Base-by-base conservation (phyloP, 2,888 invertebrate species). In the Latheticus oryzae region DNA sequence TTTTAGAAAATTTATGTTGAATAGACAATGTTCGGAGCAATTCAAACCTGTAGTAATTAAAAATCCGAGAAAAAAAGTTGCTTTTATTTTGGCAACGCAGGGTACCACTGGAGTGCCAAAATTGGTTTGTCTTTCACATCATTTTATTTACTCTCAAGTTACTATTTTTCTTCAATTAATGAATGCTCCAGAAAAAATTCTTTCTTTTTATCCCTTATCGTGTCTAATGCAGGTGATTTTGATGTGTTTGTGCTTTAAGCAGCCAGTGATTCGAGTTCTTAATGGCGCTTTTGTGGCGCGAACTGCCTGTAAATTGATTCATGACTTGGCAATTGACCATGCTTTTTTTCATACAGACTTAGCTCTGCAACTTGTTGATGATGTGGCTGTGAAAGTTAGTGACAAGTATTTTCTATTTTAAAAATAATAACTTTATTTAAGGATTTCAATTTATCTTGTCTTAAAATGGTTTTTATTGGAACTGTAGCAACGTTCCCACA, bases 41-140 rank as follows among this genome's bases (percentile, higher is more conserved):
- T 76, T 75, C 48, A 45, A 37, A 23, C 69, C 73, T 0, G 51
- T 58, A 1, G 55, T 38, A 5, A 63, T 75, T 7, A 62, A 63
- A 3, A 63, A 73, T 50, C 66, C 75, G 0, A 61, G 59, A 24
- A 61, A 60, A 11, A 64, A 62, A 23, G 67, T 73, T 2, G 75
- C 75, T 1, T 74, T 77, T 51, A 70, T 76, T 21, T 24, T 75
- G 8, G 65, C 72, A 7, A 72, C 76, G 0, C 74, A 73, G 53
- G 74, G 73, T 2, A 71, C 73, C 0, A 61, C 57, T 2, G 67
- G 61, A 5, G 26, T 50, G 1, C 68, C 73, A 1, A 73, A 73
- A 60, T 57, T 76, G 5, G 69, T 76, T 1, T 72, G 73, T 32
- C 43, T 75, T 2, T 75, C 76, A 0, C 76, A 77, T 53, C 62